Evolutionary conservation across 2,113 vertebrate genomes (phyloP).

Genomic region (Megalops atlanticus): DNA sequence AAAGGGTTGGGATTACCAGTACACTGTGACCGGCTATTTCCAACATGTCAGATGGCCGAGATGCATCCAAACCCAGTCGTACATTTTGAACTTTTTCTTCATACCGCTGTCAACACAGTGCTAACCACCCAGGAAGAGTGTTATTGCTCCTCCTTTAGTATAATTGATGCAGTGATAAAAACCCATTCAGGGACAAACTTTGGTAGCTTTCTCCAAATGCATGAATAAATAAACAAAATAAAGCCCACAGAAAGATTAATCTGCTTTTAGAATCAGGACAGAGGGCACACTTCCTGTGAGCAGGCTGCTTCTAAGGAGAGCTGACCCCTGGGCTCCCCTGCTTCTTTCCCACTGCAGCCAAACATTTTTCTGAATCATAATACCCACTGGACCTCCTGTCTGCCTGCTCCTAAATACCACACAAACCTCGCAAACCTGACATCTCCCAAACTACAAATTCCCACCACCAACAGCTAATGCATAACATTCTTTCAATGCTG

Average conservation of each 20-base stretch:
- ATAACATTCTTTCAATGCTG: neutral
- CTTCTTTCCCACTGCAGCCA: constrained; percentile 44
- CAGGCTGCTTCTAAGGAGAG: constrained; percentile 15
- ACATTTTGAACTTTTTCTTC: neutral
- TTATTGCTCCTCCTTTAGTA: neutral
- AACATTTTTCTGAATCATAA: constrained; percentile 28
- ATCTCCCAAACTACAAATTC: neutral
- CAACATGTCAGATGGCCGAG: neutral
- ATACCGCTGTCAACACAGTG: neutral
- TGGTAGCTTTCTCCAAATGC: neutral
- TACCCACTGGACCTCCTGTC: constrained; percentile 23
- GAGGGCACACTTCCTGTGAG: constrained; percentile 58
- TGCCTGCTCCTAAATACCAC: constrained; percentile 11
- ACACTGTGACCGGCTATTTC: neutral
- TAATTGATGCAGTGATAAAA: neutral
- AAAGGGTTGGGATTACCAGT: neutral
- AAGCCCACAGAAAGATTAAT: constrained; percentile 53
- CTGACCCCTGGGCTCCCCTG: constrained; percentile 38
- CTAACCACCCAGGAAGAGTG: neutral
- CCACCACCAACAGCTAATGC: neutral
- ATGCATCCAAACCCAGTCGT: neutral
- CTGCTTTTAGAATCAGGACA: constrained; percentile 55
- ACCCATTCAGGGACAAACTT: neutral
- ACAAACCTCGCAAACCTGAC: neutral
- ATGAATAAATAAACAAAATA: constrained; percentile 23